These are phyloP conservation scores for Parapristionchus giblindavisi DNA, from an alignment of 2,888 invertebrate genomes.

Conservation along the genomic window DNA sequence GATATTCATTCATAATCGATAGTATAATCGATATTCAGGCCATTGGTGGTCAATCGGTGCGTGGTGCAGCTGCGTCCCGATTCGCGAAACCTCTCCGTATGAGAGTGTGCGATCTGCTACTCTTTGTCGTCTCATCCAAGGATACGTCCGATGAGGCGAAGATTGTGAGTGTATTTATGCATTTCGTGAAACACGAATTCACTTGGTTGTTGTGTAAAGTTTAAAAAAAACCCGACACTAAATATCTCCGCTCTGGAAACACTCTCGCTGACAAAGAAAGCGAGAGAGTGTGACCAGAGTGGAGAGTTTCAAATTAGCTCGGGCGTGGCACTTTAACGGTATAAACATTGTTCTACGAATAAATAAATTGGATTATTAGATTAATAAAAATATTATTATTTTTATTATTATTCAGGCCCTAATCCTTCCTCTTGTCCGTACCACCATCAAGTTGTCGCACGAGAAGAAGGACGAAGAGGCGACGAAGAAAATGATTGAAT, in stretches of 20 bases:
- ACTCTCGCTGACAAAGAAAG: no score
- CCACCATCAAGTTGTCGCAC: slow-evolving; percentile 44
- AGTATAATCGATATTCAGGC: background rate
- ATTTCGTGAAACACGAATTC: no score
- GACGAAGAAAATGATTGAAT: slow-evolving; percentile 40
- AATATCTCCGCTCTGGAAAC: no score
- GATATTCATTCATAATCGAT: background rate
- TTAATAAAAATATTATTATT: no score
- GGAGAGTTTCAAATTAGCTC: no score
- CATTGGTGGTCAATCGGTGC: slow-evolving; percentile 10
- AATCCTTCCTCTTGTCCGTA: slow-evolving; percentile 48
- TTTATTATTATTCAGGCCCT: slow-evolving; percentile 47
- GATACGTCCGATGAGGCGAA: slow-evolving; percentile 46
- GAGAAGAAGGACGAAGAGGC: slow-evolving; percentile 39
- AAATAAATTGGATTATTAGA: no score
- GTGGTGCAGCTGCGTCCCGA: slow-evolving; percentile 23
- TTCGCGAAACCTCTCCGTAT: slow-evolving; percentile 40
- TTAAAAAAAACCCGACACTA: no score
- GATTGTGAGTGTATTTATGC: slow-evolving; percentile 44
- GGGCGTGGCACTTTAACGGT: no score
- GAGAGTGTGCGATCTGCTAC: slow-evolving; percentile 52
- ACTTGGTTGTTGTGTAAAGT: no score
- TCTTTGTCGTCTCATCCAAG: slow-evolving; percentile 51
- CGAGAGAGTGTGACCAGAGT: no score
- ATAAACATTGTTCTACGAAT: no score